Evolutionary conservation across 2,113 vertebrate genomes (phyloP).

Genomic region (Nibea coibor): DNA sequence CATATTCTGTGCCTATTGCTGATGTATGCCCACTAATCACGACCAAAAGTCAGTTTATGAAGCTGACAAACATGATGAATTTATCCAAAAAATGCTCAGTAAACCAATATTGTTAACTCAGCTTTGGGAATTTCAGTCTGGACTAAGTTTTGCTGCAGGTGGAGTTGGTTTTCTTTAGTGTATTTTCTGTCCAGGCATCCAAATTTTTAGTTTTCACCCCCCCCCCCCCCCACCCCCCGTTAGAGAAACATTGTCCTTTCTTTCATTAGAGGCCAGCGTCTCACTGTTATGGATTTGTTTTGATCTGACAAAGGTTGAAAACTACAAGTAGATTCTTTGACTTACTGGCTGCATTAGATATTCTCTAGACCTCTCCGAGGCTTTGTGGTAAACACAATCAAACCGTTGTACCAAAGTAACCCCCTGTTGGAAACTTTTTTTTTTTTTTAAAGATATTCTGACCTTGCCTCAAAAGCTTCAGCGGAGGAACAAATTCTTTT

Average conservation of each 20-base stretch:
- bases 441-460: slow-evolving; percentile 18
- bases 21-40: not conserved
- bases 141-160: slow-evolving; percentile 3
- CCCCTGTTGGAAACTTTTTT: slow-evolving; percentile 15
- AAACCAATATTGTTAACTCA: not conserved
- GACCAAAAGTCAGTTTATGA: slow-evolving; percentile 7
- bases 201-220: slow-evolving; percentile 5
- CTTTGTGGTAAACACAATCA: slow-evolving; percentile 25
- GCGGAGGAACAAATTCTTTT: slow-evolving; percentile 21
- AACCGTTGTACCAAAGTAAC: slow-evolving; percentile 19
- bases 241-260: not conserved
- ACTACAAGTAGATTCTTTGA: slow-evolving; percentile 17
- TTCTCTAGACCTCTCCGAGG: slow-evolving; percentile 7
- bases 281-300: slow-evolving; percentile 19
- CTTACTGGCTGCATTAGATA: slow-evolving; percentile 19
- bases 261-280: slow-evolving; percentile 5
- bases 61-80: not conserved
- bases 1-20: not conserved
- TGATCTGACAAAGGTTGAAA: slow-evolving; percentile 32
- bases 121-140: slow-evolving; percentile 9
- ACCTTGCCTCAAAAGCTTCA: slow-evolving; percentile 33
- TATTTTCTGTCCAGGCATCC: too few species aligned
- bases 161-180: not conserved
- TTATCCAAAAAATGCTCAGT: not conserved
- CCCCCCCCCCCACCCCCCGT: too few species aligned